Evolutionary conservation across 2,797 vertebrate species (phyloP).

Genomic region (Cryptoblepharus egeriae): DNA sequence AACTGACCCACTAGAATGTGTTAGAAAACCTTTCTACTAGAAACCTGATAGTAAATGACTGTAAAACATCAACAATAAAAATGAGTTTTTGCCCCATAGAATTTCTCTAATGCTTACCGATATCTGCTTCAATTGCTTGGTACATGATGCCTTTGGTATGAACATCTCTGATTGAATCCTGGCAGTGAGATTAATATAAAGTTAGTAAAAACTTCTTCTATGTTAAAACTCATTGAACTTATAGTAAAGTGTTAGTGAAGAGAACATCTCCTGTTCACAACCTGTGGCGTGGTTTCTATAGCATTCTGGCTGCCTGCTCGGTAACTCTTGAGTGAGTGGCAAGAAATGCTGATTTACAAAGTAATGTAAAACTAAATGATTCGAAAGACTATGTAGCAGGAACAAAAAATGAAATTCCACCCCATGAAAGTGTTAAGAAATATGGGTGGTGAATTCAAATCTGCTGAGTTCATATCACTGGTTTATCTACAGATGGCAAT

Average conservation of each 20-base stretch:
- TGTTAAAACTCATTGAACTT: not conserved
- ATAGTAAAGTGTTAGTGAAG: not conserved
- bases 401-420: not conserved
- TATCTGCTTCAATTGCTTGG: constrained; percentile 93
- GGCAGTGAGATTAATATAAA: constrained; percentile 60
- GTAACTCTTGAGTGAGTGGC: not conserved
- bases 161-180: constrained; percentile 96
- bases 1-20: not conserved
- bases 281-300: not conserved
- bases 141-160: constrained; percentile 98
- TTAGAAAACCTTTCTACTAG: no score
- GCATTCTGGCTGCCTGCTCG: not conserved
- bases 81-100: not conserved
- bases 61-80: constrained; percentile 2
- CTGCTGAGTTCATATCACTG: not conserved
- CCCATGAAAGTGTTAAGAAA: no score
- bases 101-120: constrained; percentile 80
- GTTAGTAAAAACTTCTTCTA: constrained; percentile 19
- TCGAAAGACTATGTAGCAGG: not conserved
- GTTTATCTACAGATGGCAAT: no score
- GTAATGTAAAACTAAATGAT: not conserved
- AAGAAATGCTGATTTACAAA: not conserved
- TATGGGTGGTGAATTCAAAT: no score
- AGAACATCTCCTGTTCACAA: not conserved
- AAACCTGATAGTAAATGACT: no score